Conservation (phyloP, 2,888 invertebrate genomes). For the Nineta flava region DNA sequence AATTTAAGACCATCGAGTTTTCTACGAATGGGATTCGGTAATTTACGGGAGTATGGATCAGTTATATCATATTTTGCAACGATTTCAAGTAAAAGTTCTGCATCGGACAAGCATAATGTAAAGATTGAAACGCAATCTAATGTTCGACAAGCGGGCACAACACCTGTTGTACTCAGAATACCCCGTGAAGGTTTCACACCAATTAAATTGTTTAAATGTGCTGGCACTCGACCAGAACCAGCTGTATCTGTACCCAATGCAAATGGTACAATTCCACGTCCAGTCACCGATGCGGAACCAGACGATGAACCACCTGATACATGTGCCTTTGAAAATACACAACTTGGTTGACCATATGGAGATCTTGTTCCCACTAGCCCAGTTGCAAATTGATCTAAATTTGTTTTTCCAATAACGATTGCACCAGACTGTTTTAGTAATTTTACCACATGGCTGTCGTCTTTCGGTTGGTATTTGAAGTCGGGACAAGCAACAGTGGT, state of each 20-base stretch:
- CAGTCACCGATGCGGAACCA: neutral
- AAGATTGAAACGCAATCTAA: conserved; percentile 2
- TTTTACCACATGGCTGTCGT: conserved; percentile 74
- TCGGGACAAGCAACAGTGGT: conserved; percentile 76
- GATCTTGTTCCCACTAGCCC: conserved; percentile 31
- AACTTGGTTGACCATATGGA: neutral
- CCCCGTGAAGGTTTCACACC: neutral
- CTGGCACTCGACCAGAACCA: conserved; percentile 1
- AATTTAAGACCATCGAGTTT: neutral
- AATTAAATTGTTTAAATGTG: conserved; percentile 2
- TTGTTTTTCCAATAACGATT: conserved; percentile 84
- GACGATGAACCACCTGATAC: neutral
- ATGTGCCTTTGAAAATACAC: neutral
- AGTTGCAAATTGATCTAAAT: conserved; percentile 98
- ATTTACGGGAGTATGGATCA: neutral
- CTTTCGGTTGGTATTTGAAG: conserved; percentile 30
- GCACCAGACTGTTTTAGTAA: conserved; percentile 59
- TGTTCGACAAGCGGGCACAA: neutral
- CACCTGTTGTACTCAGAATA: neutral
- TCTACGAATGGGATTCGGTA: neutral
- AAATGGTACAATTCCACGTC: conserved; percentile 1
- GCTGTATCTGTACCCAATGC: neutral
- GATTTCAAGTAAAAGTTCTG: neutral
- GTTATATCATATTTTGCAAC: neutral
- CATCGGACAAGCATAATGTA: neutral